phyloP scores from a whole-genome alignment of 1,140 invertebrate species.

The Cepaea nemoralis region DNA sequence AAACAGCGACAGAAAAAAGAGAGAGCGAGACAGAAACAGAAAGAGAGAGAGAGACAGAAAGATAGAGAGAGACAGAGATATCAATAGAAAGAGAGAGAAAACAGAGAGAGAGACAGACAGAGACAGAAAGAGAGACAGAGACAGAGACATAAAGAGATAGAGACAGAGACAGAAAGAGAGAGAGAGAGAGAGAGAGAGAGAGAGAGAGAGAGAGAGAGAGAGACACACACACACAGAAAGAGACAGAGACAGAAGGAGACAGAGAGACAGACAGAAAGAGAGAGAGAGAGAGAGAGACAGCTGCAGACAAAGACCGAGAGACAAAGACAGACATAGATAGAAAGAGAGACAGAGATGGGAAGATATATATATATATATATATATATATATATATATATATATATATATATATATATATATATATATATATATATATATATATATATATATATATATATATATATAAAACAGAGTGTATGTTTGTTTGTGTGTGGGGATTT shows the following conservation, averaged over 20 bases:
- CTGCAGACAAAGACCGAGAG: constrained; percentile 15
- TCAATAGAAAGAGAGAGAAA: too few species aligned
- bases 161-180: background rate
- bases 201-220: too few species aligned
- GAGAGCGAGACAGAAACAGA: too few species aligned
- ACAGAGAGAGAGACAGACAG: too few species aligned
- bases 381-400: background rate
- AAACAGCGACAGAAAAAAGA: too few species aligned
- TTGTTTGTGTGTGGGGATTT: too few species aligned
- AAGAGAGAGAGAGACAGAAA: too few species aligned
- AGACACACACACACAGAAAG: constrained; percentile 19
- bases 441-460: constrained; percentile 16
- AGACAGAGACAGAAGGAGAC: constrained; percentile 21
- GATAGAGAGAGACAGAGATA: too few species aligned
- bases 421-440: constrained; percentile 11
- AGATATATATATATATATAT: background rate
- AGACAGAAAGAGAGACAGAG: too few species aligned
- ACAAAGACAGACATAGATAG: constrained; percentile 5
- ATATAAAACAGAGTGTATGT: too few species aligned
- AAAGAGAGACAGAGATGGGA: too few species aligned
- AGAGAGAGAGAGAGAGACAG: constrained; percentile 18
- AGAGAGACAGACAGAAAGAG: constrained; percentile 23
- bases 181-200: too few species aligned
- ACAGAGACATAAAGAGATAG: constrained; percentile 14
- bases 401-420: constrained; percentile 14